These are phyloP conservation scores for Harpegnathos saltator DNA, from an alignment of 1,140 invertebrate species.

Conservation along the genomic window DNA sequence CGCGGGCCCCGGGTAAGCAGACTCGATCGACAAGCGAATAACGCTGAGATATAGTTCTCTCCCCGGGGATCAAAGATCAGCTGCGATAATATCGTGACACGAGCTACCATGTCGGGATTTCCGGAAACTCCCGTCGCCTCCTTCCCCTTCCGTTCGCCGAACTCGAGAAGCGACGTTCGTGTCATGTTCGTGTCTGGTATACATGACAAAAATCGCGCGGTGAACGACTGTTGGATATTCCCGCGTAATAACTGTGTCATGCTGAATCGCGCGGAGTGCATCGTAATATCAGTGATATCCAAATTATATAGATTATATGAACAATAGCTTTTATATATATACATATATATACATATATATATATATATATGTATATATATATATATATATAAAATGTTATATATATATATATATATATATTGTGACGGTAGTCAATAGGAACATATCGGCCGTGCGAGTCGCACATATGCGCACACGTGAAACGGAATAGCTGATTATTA, in stretches of 20 bases:
- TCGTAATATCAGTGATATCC: too few species aligned
- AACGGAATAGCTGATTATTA: constrained; percentile 39
- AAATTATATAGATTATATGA: too few species aligned
- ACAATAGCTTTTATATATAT: too few species aligned
- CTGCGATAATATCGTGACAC: constrained; percentile 52
- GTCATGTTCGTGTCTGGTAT: background rate
- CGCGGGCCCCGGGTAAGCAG: background rate
- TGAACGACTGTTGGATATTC: background rate
- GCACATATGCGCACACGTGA: background rate
- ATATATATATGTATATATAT: too few species aligned
- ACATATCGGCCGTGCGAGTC: background rate
- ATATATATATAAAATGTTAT: background rate
- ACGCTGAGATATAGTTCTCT: constrained; percentile 42
- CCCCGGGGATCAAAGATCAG: constrained; percentile 50
- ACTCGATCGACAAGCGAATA: constrained; percentile 58
- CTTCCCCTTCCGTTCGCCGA: background rate
- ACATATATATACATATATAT: too few species aligned
- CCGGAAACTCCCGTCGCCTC: background rate
- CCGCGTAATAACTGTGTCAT: too few species aligned
- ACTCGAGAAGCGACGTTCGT: background rate
- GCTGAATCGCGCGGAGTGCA: too few species aligned
- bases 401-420: background rate
- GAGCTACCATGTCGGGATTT: constrained; percentile 46
- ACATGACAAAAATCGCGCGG: background rate
- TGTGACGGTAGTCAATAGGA: background rate